A percentile compares a stretch with the other conserved stretches of the same genome.
phyloP scores from a whole-genome alignment of 1,140 invertebrate species.

The Neocloeon triangulifer region DNA sequence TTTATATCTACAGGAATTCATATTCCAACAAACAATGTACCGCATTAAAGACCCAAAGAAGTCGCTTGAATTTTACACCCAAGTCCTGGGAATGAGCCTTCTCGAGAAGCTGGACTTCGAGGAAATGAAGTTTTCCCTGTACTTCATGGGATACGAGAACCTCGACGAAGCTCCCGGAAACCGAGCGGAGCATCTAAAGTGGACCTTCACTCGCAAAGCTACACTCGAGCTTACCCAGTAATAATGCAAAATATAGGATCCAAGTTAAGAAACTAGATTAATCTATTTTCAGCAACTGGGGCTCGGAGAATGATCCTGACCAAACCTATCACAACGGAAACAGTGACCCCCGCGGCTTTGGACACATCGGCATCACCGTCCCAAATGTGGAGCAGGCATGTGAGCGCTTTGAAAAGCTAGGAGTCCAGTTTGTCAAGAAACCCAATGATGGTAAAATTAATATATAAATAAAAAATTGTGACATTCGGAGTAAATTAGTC shows the following conservation, averaged over 20 bases:
- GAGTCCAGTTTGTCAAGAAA: conserved; percentile 74
- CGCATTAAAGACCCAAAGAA: conserved; percentile 75
- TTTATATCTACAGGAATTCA: conserved; percentile 38
- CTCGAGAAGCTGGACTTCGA: conserved; percentile 76
- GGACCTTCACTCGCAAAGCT: conserved; percentile 64
- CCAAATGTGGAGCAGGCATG: conserved; percentile 73
- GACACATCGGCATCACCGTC: conserved; percentile 75
- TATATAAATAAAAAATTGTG: neutral
- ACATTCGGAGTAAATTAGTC: conserved; percentile 1
- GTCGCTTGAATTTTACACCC: conserved; percentile 75
- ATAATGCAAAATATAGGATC: conserved; percentile 21
- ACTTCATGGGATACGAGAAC: conserved; percentile 83
- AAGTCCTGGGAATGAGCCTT: conserved; percentile 73
- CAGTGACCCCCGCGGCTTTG: conserved; percentile 70
- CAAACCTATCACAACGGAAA: conserved; percentile 77
- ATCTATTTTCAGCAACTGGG: conserved; percentile 60
- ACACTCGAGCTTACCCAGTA: conserved; percentile 85
- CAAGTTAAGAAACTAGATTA: neutral
- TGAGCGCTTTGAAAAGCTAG: conserved; percentile 61
- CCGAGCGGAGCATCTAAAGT: conserved; percentile 37
- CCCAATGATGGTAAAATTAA: conserved; percentile 45
- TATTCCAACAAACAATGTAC: conserved; percentile 93
- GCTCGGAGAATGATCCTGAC: conserved; percentile 62
- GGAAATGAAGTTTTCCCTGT: conserved; percentile 72
- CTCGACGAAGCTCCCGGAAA: conserved; percentile 46